These are phyloP conservation scores for Apotomis capreana DNA, from an alignment of 2,888 invertebrate genomes.

Conservation along the genomic window DNA sequence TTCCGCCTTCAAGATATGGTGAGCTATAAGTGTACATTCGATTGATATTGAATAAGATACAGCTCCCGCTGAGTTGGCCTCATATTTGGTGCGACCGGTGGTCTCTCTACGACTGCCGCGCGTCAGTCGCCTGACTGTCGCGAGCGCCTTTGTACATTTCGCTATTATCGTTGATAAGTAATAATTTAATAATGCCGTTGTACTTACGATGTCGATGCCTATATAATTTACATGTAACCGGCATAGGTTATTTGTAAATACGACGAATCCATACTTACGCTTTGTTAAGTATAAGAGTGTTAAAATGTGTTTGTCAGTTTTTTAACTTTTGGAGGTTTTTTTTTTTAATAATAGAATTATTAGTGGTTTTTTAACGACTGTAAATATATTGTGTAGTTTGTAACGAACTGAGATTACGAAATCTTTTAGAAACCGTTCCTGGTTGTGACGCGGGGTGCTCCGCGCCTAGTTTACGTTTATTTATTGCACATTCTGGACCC, in stretches of 20 bases:
- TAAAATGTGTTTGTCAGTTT: constrained; percentile 80
- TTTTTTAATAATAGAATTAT: constrained; percentile 57
- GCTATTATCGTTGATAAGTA: constrained; percentile 30
- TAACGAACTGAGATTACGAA: constrained; percentile 72
- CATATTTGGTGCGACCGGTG: constrained; percentile 3
- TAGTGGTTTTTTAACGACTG: constrained; percentile 64
- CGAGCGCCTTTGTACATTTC: constrained; percentile 38
- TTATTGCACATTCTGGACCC: constrained; percentile 20
- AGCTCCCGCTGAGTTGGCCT: constrained; percentile 12
- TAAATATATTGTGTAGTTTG: constrained; percentile 54
- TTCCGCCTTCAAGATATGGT: constrained; percentile 78
- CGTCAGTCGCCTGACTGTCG: constrained; percentile 44
- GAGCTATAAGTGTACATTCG: constrained; percentile 59
- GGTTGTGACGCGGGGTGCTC: constrained; percentile 58
- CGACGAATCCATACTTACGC: constrained; percentile 79
- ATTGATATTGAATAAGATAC: constrained; percentile 49
- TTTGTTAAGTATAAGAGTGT: constrained; percentile 81
- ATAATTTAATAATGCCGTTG: constrained; percentile 43
- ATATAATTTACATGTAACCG: constrained; percentile 76
- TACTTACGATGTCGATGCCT: constrained; percentile 77
- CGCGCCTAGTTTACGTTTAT: constrained; percentile 22
- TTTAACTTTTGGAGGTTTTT: constrained; percentile 74
- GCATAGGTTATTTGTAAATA: constrained; percentile 75
- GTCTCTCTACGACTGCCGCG: constrained; percentile 5
- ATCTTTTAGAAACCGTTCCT: constrained; percentile 53